Evolutionary conservation across 2,888 invertebrate species (phyloP).

Genomic region (Lasioglossum zephyrum): DNA sequence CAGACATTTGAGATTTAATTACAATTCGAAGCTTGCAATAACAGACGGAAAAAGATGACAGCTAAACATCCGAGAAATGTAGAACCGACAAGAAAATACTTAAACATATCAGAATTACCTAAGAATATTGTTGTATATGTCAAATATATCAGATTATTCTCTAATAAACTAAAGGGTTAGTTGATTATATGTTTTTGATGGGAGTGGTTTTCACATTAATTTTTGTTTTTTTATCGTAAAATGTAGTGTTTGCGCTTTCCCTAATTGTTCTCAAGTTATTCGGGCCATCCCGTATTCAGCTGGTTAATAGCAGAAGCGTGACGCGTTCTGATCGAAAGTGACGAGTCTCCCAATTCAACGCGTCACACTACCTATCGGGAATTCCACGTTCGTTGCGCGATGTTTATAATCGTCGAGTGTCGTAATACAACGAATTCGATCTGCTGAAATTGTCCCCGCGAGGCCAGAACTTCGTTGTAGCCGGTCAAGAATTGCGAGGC

Average conservation of each 20-base stretch:
- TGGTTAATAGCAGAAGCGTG: not conserved
- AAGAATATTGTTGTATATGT: too few species aligned
- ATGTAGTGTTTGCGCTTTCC: not conserved
- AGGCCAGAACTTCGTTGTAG: not conserved
- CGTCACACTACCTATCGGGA: not conserved
- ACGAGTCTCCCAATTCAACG: not conserved
- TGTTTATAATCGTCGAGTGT: constrained; percentile 5
- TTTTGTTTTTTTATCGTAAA: too few species aligned
- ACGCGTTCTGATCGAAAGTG: not conserved
- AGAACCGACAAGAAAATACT: too few species aligned
- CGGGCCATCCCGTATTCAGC: not conserved
- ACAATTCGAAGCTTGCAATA: too few species aligned
- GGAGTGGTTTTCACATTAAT: too few species aligned
- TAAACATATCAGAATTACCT: too few species aligned
- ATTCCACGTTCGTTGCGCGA: not conserved
- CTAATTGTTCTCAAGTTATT: not conserved
- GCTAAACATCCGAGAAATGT: too few species aligned
- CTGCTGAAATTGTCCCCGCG: not conserved
- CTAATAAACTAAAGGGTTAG: too few species aligned
- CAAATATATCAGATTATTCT: too few species aligned
- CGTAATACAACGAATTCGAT: constrained; percentile 6
- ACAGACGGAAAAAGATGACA: too few species aligned
- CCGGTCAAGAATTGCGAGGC: constrained; percentile 13
- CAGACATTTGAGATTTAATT: too few species aligned
- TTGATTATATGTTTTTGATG: too few species aligned